Evolutionary conservation across 1,140 invertebrate species (phyloP), one percentile per base, ranked within the genome.

Genomic region (Aplysia californica): DNA sequence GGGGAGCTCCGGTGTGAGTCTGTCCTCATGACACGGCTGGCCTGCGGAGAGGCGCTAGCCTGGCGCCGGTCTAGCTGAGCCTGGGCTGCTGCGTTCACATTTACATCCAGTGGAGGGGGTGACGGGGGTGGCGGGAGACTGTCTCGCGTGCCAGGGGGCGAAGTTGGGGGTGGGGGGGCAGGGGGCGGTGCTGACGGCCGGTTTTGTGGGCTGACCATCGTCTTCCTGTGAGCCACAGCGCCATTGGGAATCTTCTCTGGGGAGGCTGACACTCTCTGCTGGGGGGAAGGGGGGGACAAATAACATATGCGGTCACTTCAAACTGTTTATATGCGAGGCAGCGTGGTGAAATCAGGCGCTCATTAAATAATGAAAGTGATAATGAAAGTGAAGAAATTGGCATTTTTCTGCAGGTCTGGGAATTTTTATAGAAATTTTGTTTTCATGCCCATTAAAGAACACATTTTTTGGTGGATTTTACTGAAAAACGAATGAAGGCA

Each of bases 111-210:
- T 64, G 91, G 92, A 15, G 94, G 94, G 66, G 95, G 95, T 31
- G 95, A 95, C 58, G 96, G 96, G 2, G 96, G 96, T n/a, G 96
- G 96, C 38, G 96, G 96, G 82, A 96, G 90, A 50, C 92, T 93
- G 79, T 95, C 94, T 73, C 94, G 91, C n/a, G n/a, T n/a, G n/a
- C n/a, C n/a, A n/a, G n/a, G n/a, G 75, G 92, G 92, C 66, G 92
- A 93, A 90, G 93, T 93, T 92, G 76, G 91, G 91, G 81, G 92
- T 90, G 64, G 94, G 93, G 71, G 87, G 33, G 79, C 82, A 38
- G 83, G 88, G 38, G 85, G 89, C 44, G 83, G 93, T 90, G 81
- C 81, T 6, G 78, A 79, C 31, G 88, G 88, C 15, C 87, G 81
- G 80, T 83, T 76, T 39, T 80, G 84, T 23, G 72, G 78, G 74